Evolutionary conservation across 2,888 invertebrate genomes (phyloP).

Genomic region (Polydrusus pterygomalis): DNA sequence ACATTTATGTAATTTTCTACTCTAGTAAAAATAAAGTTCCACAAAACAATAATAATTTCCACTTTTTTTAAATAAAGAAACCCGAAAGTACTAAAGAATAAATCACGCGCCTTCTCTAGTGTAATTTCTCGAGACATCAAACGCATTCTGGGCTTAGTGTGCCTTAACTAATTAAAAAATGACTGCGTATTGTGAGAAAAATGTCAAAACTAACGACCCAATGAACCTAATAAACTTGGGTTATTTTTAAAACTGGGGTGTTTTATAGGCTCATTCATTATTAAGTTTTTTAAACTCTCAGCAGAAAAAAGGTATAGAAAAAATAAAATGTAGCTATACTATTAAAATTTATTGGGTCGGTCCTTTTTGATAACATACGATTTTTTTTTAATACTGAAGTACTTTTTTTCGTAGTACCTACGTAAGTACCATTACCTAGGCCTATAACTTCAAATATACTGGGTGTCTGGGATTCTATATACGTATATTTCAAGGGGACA

Average conservation of each 20-base stretch:
- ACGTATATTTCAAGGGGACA: too few species aligned
- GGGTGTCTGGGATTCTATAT: too few species aligned
- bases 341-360: too few species aligned
- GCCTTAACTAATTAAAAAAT: constrained; percentile 39
- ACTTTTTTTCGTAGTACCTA: too few species aligned
- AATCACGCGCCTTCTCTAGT: background rate
- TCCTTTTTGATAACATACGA: too few species aligned
- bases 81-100: constrained; percentile 2
- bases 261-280: too few species aligned
- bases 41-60: background rate
- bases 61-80: background rate
- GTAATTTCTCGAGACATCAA: constrained; percentile 24
- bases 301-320: too few species aligned
- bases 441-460: too few species aligned
- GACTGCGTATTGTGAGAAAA: constrained; percentile 35
- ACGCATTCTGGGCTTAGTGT: constrained; percentile 13
- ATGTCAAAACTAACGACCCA: constrained; percentile 39
- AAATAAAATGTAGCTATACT: too few species aligned
- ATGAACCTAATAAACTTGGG: constrained; percentile 19
- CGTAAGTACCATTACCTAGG: too few species aligned
- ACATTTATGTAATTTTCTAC: constrained; percentile 1
- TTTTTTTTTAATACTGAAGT: too few species aligned
- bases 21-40: background rate
- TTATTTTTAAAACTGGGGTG: constrained; percentile 17
- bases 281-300: too few species aligned